phyloP scores from a whole-genome alignment of 2,888 invertebrate species.

The Patella caerulea region DNA sequence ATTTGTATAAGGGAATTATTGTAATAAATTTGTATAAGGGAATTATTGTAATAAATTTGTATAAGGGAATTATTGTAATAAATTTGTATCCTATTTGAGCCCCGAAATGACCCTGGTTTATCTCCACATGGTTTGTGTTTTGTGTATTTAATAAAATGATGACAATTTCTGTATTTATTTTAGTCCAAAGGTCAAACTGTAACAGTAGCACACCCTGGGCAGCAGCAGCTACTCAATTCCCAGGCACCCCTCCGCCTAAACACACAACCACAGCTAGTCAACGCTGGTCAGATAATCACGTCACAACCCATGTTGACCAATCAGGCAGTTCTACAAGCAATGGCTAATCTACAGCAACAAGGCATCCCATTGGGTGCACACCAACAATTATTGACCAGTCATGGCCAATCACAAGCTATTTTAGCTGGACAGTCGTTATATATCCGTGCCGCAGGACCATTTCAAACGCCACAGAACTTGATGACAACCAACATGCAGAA shows the following conservation, averaged over 20 bases:
- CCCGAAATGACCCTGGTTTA: not conserved
- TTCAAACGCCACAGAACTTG: conserved; percentile 50
- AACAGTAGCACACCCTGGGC: conserved; percentile 41
- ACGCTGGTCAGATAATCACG: conserved; percentile 59
- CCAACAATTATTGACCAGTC: conserved; percentile 55
- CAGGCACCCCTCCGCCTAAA: conserved; percentile 55
- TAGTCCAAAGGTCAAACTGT: conserved; percentile 56
- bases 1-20: too few relatives aligned
- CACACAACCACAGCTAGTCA: conserved; percentile 61
- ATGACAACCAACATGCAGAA: conserved; percentile 36
- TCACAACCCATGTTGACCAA: conserved; percentile 62
- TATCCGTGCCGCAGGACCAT: conserved; percentile 58
- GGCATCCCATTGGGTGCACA: conserved; percentile 58
- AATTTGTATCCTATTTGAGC: too few relatives aligned
- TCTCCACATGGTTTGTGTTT: not conserved
- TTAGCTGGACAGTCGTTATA: conserved; percentile 64
- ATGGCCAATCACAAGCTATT: conserved; percentile 56
- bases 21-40: too few relatives aligned
- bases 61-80: too few relatives aligned
- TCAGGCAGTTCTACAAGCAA: conserved; percentile 62
- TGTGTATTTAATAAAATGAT: conserved; percentile 5
- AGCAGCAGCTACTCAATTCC: conserved; percentile 54
- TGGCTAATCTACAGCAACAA: conserved; percentile 56
- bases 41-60: too few relatives aligned
- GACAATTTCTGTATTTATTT: conserved; percentile 25